Base-by-base conservation (phyloP, 2,113 vertebrate genomes). In the Tupaia tana region DNA sequence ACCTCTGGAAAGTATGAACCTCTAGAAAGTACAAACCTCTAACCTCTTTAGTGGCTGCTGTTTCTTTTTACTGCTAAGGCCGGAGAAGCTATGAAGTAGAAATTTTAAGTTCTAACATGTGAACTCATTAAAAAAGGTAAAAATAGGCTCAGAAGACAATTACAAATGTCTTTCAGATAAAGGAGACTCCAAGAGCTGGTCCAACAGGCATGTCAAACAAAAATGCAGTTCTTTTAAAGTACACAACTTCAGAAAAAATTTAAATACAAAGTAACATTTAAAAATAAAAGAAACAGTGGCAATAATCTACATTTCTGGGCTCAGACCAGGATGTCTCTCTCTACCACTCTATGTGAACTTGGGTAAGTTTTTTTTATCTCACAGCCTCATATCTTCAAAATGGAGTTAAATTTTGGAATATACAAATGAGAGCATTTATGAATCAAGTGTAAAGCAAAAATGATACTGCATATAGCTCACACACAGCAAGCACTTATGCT, bases 361-460 rank as follows among this genome's bases (percentile, higher is more conserved):
- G 83, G n/a, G 66, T 2, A 78, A 82, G 15, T 16, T 86, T 87
- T 86, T 87, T 34, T 91, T 54, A 82, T 9, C 9, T 82, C 64
- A 86, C 13, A 84, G 71, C 31, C 71, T 92, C 10, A 73, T 73
- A 85, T 96, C 83, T 16, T 67, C 83, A 91, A 91, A 97, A 90
- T 63, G 22, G 22, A 89, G 71, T 85, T 22, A 77, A 0, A 86
- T 19, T 19, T 93, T 59, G 43, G 43, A 43, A 43, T 43, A 4
- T 43, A 43, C 43, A 43, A 43, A 27, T 24, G 27, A 74, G 22
- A 77, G 19, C 63, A 83, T 52, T 64, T 64, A 83, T 78, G 61
- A 90, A 81, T 54, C 56, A 84, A 77, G 24, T 77, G 7, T 79
- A 70, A 93, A 93, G n/a, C 25, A 90, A 91, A 93, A 69, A 34